Evolutionary conservation across 2,113 vertebrate species (phyloP), one percentile per base, ranked within the genome.

Genomic region (Anoplopoma fimbria): DNA sequence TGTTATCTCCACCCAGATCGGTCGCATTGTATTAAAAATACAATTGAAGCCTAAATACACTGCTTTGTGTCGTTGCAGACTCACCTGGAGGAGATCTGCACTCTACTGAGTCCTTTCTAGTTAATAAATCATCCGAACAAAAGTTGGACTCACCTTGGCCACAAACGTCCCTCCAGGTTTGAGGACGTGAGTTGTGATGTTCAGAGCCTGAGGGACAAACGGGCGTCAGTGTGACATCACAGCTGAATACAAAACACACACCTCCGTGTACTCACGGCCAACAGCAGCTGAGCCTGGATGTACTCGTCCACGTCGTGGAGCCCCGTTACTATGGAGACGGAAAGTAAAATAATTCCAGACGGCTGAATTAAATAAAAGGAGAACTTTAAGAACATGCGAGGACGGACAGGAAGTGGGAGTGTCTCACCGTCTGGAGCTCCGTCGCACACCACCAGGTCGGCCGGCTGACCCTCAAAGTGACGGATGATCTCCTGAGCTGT

Each of bases 271-370:
- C 95, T 93, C 77, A 96, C 97, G 17, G 97, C 97, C 58, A 98
- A 88, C 6, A 98, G 93, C 4, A 98, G 96, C 93, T 98, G 97
- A 36, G 97, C 97, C 86, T 97, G 97, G 89, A 98, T 97, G 86
- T 98, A 98, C 80, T 98, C 97, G 57, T 98, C 97, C 15, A 98
- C 96, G 51, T 98, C 97, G 58, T 98, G 97, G 63, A 97, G 96
- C 1, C 97, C 97, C 0, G 97, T 98, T 67, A 98, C 96, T 96
- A 72, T 14, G 51, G 69, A 82, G 5, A 88, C 29, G 88, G 29
- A 77, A 57, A 64, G 21, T 21, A 69, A 69, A 12, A 33, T 55
- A 1, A 55, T 2, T 23, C 4, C 21, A 36, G 9, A 60, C 2
- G 49, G 36, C 15, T 31, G 55, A 25, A 42, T 15, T 42, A 21